These are phyloP conservation scores for Meles meles DNA, from an alignment of 2,113 vertebrate genomes.

Conservation along the genomic window DNA sequence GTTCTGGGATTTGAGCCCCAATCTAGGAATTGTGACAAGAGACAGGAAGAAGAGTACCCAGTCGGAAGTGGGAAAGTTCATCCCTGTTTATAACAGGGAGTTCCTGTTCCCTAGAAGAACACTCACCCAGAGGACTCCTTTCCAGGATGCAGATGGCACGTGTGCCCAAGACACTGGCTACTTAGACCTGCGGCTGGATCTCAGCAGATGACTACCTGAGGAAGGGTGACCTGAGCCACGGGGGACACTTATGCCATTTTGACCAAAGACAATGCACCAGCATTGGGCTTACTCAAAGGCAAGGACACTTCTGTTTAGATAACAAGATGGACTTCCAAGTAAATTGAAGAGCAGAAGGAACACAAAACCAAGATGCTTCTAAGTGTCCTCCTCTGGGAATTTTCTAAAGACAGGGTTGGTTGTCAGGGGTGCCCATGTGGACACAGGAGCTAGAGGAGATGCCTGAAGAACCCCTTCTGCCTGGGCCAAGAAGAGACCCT, in stretches of 20 bases:
- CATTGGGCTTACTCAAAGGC: background rate
- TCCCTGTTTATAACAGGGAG: accelerated
- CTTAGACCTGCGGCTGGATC: background rate
- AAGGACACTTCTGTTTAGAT: background rate
- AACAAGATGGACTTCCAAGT: background rate
- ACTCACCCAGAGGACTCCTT: background rate
- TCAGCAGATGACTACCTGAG: background rate
- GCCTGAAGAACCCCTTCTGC: background rate
- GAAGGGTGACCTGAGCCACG: accelerated
- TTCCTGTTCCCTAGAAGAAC: too few species aligned
- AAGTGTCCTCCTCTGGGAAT: background rate
- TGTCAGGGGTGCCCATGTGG: background rate
- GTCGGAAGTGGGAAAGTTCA: background rate
- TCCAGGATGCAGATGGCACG: background rate
- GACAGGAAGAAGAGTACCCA: too few species aligned
- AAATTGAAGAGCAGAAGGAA: background rate
- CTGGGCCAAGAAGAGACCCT: background rate
- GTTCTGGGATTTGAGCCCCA: background rate
- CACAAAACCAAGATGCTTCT: background rate
- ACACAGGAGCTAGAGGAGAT: background rate
- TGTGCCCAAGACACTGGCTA: background rate
- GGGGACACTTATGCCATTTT: accelerated
- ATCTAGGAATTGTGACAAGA: background rate
- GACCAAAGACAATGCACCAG: background rate
- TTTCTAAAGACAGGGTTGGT: background rate